phyloP scores from a whole-genome alignment of 2,888 invertebrate genomes.

The Drosophila gaucha region DNA sequence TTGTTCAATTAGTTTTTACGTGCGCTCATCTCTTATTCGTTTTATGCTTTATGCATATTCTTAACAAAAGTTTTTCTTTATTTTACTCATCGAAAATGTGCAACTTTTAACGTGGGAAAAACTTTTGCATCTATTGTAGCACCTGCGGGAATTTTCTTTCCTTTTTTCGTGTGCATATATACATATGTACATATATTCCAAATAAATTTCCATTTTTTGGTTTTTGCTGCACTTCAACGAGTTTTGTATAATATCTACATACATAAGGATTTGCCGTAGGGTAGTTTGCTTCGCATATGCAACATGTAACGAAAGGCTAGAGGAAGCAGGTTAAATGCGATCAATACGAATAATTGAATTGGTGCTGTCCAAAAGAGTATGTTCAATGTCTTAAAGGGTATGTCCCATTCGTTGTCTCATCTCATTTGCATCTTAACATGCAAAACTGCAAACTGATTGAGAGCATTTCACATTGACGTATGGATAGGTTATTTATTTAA shows the following conservation, averaged over 20 bases:
- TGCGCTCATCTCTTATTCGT: slow-evolving; percentile 41
- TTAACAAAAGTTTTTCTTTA: slow-evolving; percentile 47
- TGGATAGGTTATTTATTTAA: slow-evolving; percentile 22
- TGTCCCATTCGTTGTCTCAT: no score
- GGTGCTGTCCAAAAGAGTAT: no score
- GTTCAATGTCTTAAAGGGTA: no score
- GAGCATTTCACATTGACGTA: slow-evolving; percentile 20
- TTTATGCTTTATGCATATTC: slow-evolving; percentile 58
- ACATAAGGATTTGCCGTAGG: neutral
- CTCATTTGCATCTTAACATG: no score
- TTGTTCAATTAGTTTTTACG: slow-evolving; percentile 60
- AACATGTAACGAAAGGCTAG: neutral
- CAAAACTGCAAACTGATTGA: slow-evolving; percentile 45
- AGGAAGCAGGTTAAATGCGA: neutral
- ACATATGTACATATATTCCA: slow-evolving; percentile 1
- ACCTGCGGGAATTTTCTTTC: slow-evolving; percentile 41
- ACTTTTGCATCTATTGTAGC: slow-evolving; percentile 48
- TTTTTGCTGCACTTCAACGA: slow-evolving; percentile 12
- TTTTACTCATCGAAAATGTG: slow-evolving; percentile 27
- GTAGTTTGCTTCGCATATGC: neutral
- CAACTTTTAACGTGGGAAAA: slow-evolving; percentile 39
- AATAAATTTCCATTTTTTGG: slow-evolving; percentile 15
- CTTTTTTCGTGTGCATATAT: neutral
- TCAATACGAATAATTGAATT: neutral
- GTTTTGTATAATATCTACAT: neutral